phyloP scores from a whole-genome alignment of 1,140 invertebrate species.

The Yoshiicerus persimilis region DNA sequence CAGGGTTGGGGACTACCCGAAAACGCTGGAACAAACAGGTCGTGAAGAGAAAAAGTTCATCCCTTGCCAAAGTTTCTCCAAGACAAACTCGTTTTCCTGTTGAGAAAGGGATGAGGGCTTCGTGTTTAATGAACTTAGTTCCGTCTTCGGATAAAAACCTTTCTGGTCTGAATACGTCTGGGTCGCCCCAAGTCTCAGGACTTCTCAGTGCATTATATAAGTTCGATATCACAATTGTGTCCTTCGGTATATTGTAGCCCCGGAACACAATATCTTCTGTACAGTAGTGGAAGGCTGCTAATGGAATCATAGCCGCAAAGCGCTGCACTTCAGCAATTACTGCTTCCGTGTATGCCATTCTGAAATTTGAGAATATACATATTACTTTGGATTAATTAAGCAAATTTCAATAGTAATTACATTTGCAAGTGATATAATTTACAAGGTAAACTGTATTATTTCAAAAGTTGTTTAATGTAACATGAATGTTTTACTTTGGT shows the following conservation, averaged over 20 bases:
- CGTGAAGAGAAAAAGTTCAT: conserved; percentile 72
- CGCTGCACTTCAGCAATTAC: conserved; percentile 49
- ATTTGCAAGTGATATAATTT: no score
- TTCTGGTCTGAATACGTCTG: conserved; percentile 52
- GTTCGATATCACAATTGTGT: conserved; percentile 52
- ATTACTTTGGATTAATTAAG: no score
- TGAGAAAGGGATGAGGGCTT: conserved; percentile 72
- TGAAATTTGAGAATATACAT: neutral
- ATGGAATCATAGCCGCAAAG: conserved; percentile 27
- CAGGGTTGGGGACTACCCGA: neutral
- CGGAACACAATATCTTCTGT: conserved; percentile 30
- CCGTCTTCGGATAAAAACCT: conserved; percentile 50
- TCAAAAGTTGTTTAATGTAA: no score
- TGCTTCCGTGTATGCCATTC: conserved; percentile 51
- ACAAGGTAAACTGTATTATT: no score
- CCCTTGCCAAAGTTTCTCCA: conserved; percentile 71
- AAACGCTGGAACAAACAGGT: conserved; percentile 64
- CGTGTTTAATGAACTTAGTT: conserved; percentile 65
- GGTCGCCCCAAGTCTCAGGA: conserved; percentile 40
- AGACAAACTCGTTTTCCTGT: conserved; percentile 70
- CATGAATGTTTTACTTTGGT: conserved; percentile 50
- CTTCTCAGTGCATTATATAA: neutral
- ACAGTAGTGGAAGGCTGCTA: conserved; percentile 30
- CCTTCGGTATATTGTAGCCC: conserved; percentile 52
- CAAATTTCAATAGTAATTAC: no score